A percentile compares a stretch with the other conserved stretches of the same genome.
Conservation (phyloP, 2,797 vertebrate species). For the Chrysocyon brachyurus region DNA sequence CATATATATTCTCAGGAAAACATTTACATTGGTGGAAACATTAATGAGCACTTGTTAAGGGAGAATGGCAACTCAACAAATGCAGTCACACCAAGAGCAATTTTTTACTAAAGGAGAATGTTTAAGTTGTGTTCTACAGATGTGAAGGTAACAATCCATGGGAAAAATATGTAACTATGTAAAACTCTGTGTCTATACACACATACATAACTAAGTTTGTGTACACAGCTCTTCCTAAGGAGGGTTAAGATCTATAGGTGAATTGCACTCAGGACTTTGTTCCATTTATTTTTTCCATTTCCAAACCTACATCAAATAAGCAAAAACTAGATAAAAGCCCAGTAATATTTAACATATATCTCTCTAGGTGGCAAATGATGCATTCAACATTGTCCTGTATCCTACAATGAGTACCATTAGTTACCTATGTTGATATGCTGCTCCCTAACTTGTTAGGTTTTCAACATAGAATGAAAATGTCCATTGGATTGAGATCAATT, state of each 20-base stretch:
- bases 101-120: background rate
- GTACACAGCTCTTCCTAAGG: background rate
- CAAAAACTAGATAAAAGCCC: background rate
- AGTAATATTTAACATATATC: background rate
- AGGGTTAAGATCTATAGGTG: background rate
- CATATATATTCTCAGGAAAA: background rate
- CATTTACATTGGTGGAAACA: background rate
- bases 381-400: background rate
- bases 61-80: background rate
- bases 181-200: background rate
- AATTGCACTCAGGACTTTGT: background rate
- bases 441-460: background rate
- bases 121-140: background rate
- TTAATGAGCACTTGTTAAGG: background rate
- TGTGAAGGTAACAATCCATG: background rate
- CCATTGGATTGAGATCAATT: background rate
- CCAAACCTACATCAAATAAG: background rate
- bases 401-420: too few relatives aligned
- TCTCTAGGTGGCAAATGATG: background rate
- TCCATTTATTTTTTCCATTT: background rate
- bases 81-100: background rate
- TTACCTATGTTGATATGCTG: background rate
- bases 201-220: background rate
- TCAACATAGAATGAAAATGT: background rate
- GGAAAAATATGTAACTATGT: background rate